Evolutionary conservation across 1,140 invertebrate species (phyloP), one percentile per base, ranked within the genome.

Genomic region (Medauroidea extradentata): DNA sequence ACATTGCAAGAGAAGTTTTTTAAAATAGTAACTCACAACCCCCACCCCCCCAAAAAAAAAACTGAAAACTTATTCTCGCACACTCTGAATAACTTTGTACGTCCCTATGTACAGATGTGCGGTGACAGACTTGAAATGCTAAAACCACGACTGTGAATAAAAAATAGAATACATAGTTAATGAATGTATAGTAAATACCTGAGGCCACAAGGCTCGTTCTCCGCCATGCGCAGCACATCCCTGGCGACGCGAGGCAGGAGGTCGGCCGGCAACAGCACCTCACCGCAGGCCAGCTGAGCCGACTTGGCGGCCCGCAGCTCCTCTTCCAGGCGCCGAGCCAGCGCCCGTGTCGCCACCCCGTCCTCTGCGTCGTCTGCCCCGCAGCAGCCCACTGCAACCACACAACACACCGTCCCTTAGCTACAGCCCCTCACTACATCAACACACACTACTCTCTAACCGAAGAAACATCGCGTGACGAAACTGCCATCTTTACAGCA

Each of bases 191-290:
- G n/a, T n/a, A n/a, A n/a, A 67, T 64, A 78, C 74, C 82, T 75
- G 2, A 91, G 82, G 55, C 91, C 91, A 69, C 90, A 93, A 18
- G 91, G 91, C 73, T 94, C 91, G 27, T 83, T 83, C 69, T 92
- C 90, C 1, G 91, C 88, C 78, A 90, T 85, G 11, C 82, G 80
- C 42, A 92, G 77, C 21, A 90, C 85, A 70, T 91, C 87, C 59
- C 83, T 77, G 14, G 90, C 84, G 55, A 92, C 87, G 65, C 86
- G 78, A 29, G 83, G 81, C 29, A 91, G 79, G 41, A 93, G 81
- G 71, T 90, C 86, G 42, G 85, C 84, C 11, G 91, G 90, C 62
- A 93, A 75, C 46, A 91, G 77, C 8, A 93, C 88, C 73, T 92
- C 89, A 13, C 88, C 89, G 65, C 89, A 88, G 50, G 84, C 81